These are phyloP conservation scores for Scaptomyza caliginosa DNA, from an alignment of 2,888 invertebrate species.

Conservation along the genomic window DNA sequence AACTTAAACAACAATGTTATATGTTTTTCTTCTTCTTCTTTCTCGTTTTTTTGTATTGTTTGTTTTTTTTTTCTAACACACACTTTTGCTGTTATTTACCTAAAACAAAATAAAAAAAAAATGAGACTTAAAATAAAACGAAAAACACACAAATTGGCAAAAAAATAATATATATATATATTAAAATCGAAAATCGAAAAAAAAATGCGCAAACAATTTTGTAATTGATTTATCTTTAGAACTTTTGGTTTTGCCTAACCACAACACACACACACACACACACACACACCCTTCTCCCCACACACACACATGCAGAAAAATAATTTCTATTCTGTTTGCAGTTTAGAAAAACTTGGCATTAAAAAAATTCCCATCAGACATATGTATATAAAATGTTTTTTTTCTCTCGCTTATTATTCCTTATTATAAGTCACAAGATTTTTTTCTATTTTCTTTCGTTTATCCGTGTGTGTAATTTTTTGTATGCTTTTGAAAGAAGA, in stretches of 20 bases:
- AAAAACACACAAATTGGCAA: constrained; percentile 6
- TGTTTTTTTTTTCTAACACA: no score
- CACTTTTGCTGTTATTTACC: constrained; percentile 38
- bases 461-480: no score
- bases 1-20: constrained; percentile 7
- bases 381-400: constrained; percentile 17
- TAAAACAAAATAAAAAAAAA: constrained; percentile 2
- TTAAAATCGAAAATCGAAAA: no score
- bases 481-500: constrained; percentile 17
- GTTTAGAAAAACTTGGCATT: neutral
- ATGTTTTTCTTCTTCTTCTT: constrained; percentile 12
- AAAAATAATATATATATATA: no score
- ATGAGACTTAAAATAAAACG: neutral
- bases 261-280: neutral
- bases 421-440: constrained; percentile 26
- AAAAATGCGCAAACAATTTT: constrained; percentile 54
- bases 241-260: constrained; percentile 12
- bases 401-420: constrained; percentile 16
- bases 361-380: neutral
- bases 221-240: constrained; percentile 6
- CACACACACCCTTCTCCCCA: no score
- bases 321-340: neutral
- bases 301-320: neutral
- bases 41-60: constrained; percentile 4
- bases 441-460: constrained; percentile 7